Evolutionary conservation across 2,113 vertebrate genomes (phyloP), one percentile per base, ranked within the genome.

Genomic region (Dolichallabes microphthalmus): DNA sequence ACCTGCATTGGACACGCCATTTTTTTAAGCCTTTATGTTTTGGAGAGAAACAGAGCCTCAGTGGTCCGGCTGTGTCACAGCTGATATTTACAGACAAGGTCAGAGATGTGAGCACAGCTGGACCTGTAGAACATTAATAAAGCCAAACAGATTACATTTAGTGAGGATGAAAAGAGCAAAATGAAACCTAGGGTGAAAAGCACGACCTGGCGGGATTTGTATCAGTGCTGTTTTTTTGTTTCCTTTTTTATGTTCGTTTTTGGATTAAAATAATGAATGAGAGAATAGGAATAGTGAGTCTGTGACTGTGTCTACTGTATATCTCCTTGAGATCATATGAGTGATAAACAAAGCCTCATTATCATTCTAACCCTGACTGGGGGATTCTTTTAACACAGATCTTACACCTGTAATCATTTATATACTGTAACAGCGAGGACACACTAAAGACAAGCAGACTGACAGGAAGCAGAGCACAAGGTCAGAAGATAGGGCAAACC

Each of bases 321-420:
- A 55, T 66, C 63, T 17, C 22, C 12, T 32, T 35, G 63, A 78
- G 63, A 53, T n/a, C 27, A 39, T 9, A 52, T 25, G 80, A 76
- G 78, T 66, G 77, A 82, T 45, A 61, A 58, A 69, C 4, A 52
- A 92, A 64, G n/a, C 12, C 63, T 68, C 15, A 32, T 27, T 2
- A 66, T 66, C 63, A 1, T 30, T 30, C 63, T 3, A 20, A 2
- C 66, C 30, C 17, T 39, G 32, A 35, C 68, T 19, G 66, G 17
- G 15, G 32, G 92, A 88, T 90, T 92, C 91, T 91, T 89, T 92
- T 93, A 94, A 94, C 93, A 94, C 94, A 91, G 94, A 93, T 94
- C 94, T 94, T 93, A 92, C 91, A 93, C 90, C 92, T 93, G 92
- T 94, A 94, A 94, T 95, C 93, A 94, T 94, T 94, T 93, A 90